These are phyloP conservation scores for Saccostrea cuccullata DNA, from an alignment of 1,140 invertebrate species.

Conservation along the genomic window DNA sequence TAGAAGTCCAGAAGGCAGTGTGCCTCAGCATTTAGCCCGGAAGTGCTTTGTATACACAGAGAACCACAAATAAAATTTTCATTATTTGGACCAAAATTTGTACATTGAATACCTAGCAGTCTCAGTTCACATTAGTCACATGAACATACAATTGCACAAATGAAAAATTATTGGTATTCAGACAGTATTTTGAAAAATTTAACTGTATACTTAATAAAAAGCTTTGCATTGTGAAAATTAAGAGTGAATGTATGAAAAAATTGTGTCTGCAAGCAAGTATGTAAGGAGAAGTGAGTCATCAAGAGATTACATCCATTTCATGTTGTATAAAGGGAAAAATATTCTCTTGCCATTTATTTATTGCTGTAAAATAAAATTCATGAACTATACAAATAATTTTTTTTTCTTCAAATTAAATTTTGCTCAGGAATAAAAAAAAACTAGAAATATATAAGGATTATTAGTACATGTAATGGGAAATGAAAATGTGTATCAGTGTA, in stretches of 20 bases:
- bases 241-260: not conserved
- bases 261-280: not conserved
- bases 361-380: constrained; percentile 32
- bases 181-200: not conserved
- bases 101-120: not conserved
- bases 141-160: not conserved
- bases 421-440: too few species aligned
- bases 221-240: not conserved
- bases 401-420: too few species aligned
- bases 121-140: not conserved
- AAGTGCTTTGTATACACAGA: constrained; percentile 18
- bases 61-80: not conserved
- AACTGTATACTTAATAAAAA: not conserved
- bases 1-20: not conserved
- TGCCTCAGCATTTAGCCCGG: not conserved
- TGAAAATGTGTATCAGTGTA: too few species aligned
- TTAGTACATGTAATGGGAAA: too few species aligned
- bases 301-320: constrained; percentile 1
- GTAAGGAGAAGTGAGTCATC: not conserved
- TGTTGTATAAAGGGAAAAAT: constrained; percentile 28
- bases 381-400: not conserved
- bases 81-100: constrained; percentile 14
- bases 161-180: not conserved
- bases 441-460: too few species aligned
- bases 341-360: constrained; percentile 36